Conservation (phyloP, 2,888 invertebrate species). For the Tillus elongatus region DNA sequence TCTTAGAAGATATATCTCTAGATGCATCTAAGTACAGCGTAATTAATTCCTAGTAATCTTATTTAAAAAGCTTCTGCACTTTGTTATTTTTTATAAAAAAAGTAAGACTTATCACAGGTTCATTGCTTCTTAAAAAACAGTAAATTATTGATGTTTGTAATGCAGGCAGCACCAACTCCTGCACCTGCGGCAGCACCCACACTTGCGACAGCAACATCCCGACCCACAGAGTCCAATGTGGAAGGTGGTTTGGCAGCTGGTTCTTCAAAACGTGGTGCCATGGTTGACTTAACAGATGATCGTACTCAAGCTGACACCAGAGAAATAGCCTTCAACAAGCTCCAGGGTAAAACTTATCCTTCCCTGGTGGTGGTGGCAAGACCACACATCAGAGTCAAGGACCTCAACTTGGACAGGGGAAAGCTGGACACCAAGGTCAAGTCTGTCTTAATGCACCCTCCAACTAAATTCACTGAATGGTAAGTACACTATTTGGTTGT, state of each 20-base stretch:
- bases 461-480: slow-evolving; percentile 85
- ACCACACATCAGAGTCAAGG: slow-evolving; percentile 66
- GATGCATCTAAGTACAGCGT: no score
- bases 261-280: slow-evolving; percentile 29
- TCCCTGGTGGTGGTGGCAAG: slow-evolving; percentile 77
- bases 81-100: no score
- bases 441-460: slow-evolving; percentile 67
- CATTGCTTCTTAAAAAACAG: no score
- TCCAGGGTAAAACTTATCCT: slow-evolving; percentile 76
- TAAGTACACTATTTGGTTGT: slow-evolving; percentile 24
- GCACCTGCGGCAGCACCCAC: slow-evolving; percentile 13
- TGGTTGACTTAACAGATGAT: slow-evolving; percentile 56
- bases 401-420: slow-evolving; percentile 51
- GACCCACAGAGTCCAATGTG: slow-evolving; percentile 63
- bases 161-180: slow-evolving; percentile 12
- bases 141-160: no score
- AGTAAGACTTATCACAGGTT: no score
- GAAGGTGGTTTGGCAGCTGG: slow-evolving; percentile 64
- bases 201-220: slow-evolving; percentile 31
- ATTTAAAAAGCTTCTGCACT: no score
- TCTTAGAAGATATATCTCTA: no score
- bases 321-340: slow-evolving; percentile 68
- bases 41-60: no score
- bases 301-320: slow-evolving; percentile 57
- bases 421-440: slow-evolving; percentile 72